phyloP scores from a whole-genome alignment of 1,140 invertebrate species.

The Drosophila nebulosa region DNA sequence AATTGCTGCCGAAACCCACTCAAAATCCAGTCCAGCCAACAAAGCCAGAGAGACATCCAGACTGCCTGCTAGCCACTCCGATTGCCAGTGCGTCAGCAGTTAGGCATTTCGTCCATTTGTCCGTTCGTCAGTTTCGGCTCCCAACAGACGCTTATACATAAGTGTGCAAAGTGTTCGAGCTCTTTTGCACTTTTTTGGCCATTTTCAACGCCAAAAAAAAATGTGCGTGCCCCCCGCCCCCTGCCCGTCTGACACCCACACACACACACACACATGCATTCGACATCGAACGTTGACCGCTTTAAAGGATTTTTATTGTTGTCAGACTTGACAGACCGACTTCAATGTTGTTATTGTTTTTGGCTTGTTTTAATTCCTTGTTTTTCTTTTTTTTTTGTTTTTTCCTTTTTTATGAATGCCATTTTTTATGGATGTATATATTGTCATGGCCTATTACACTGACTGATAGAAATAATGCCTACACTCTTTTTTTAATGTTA shows the following conservation, averaged over 20 bases:
- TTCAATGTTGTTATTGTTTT: constrained; percentile 9
- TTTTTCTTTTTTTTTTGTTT: neutral
- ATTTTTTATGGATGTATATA: constrained; percentile 21
- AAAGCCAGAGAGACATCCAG: neutral
- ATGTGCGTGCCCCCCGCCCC: constrained; percentile 24
- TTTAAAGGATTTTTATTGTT: constrained; percentile 42
- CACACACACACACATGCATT: neutral
- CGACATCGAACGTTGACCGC: constrained; percentile 36
- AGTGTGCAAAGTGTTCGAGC: constrained; percentile 36
- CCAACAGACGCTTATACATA: constrained; percentile 26
- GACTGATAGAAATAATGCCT: neutral
- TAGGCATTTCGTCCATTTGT: no score
- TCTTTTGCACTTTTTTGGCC: constrained; percentile 35
- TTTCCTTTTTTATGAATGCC: neutral
- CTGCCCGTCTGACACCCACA: neutral
- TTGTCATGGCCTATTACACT: neutral
- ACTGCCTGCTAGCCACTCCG: neutral
- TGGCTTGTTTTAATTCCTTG: no score
- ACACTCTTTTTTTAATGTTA: neutral
- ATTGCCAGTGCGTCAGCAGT: neutral
- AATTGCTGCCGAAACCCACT: constrained; percentile 11
- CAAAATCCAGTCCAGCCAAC: neutral
- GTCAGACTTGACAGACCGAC: constrained; percentile 35
- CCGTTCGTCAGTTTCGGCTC: constrained; percentile 2
- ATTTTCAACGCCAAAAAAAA: constrained; percentile 37